Evolutionary conservation across 2,888 invertebrate species (phyloP), one percentile per base, ranked within the genome.

Genomic region (Cecidostiba fungosa): DNA sequence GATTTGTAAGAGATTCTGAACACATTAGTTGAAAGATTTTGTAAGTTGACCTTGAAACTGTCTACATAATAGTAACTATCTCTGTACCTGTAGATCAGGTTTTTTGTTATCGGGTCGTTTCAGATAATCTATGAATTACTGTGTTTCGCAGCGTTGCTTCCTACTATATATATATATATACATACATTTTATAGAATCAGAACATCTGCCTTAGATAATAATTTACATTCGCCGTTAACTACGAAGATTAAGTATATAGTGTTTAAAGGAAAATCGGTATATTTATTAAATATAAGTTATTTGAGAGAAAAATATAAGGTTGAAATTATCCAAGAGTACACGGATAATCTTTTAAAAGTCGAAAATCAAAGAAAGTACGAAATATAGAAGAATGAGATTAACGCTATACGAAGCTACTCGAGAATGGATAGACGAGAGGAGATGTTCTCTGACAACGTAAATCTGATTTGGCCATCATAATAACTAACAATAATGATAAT

Each of bases 321-420:
- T 85, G 10, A 47, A 87, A 66, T 85, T 77, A 66, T 80, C 29
- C 5, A 47, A 79, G 54, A 70, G 36, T 70, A 76, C 59, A 74
- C 77, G 74, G 50, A 66, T 76, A 76, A 76, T 85, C 59, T 82
- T 78, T 80, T 62, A 76, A 87, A 87, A 82, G 62, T 70, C 66
- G 62, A 88, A 85, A 80, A 88, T 78, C 76, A 87, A 87, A 87
- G 87, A 87, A 85, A 88, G 88, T 88, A 87, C 74, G 86, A 85
- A 85, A 70, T 85, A 80, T 82, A 73, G 47, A 59, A 79, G 86
- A 79, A 82, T 47, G 77, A 79, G 36, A 73, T 80, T 59, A 47
- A 66, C 76, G 54, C n/a, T 8, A 16, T 74, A 36, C 36, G 54
- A 23, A 26, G 70, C 32, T n/a, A n/a, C n/a, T 50, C 39, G 29